These are phyloP conservation scores for Myopa tessellatipennis DNA, from an alignment of 2,888 invertebrate genomes.

Conservation along the genomic window DNA sequence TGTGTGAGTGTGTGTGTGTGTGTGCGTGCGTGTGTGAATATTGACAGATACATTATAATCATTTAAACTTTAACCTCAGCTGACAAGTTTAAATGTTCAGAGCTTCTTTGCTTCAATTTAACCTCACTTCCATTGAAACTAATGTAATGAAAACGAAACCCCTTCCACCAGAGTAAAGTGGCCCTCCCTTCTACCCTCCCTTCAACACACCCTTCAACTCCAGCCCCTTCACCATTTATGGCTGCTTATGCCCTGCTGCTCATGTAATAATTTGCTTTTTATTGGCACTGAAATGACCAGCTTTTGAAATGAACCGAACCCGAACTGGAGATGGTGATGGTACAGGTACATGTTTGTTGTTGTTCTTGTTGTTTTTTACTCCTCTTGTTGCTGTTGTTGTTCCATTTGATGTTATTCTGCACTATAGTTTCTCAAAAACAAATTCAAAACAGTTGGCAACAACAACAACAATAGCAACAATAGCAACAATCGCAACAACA, in stretches of 20 bases:
- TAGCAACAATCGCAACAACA: slow-evolving; percentile 51
- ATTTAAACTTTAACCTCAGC: not conserved
- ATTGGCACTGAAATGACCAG: slow-evolving; percentile 32
- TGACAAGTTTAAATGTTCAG: too few species aligned
- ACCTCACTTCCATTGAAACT: too few species aligned
- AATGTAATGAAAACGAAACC: too few species aligned
- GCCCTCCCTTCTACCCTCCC: not conserved
- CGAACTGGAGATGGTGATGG: too few species aligned
- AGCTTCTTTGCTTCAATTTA: too few species aligned
- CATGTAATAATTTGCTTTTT: slow-evolving; percentile 32
- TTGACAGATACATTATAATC: not conserved
- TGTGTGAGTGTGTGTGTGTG: not conserved
- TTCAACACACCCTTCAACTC: not conserved
- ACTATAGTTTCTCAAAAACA: not conserved
- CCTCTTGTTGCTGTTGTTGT: slow-evolving; percentile 12
- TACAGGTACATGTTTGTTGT: not conserved
- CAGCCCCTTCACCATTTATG: not conserved
- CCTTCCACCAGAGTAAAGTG: too few species aligned
- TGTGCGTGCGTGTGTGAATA: not conserved
- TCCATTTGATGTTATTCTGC: not conserved
- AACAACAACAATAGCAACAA: slow-evolving; percentile 19
- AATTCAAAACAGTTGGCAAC: not conserved
- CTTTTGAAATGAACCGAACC: not conserved
- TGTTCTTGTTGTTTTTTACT: slow-evolving; percentile 7
- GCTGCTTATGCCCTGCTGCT: not conserved